phyloP scores from a whole-genome alignment of 1,140 invertebrate species.

The Drosophila sp. region DNA sequence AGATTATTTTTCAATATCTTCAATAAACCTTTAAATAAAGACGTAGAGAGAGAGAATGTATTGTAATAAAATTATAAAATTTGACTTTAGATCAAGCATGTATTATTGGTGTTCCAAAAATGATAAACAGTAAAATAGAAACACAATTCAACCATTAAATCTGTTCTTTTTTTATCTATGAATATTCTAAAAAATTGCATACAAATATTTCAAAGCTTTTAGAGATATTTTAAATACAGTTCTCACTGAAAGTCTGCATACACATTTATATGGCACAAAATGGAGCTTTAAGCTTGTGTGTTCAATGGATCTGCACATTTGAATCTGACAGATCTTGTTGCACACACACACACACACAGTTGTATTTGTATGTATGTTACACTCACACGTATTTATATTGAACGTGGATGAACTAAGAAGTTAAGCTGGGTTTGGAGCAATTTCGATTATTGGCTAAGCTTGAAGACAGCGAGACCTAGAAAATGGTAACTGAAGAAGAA shows the following conservation, averaged over 20 bases:
- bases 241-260: not conserved
- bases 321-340: no score
- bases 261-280: not conserved
- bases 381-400: not conserved
- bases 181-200: no score
- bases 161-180: no score
- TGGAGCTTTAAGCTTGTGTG: slow-evolving; percentile 37
- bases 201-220: not conserved
- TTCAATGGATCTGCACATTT: slow-evolving; percentile 4
- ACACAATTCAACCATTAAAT: not conserved
- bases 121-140: no score
- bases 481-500: not conserved
- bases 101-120: no score
- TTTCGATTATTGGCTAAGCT: slow-evolving; percentile 14
- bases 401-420: not conserved
- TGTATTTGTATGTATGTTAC: not conserved
- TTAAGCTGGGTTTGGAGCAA: slow-evolving; percentile 9
- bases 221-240: not conserved
- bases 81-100: no score
- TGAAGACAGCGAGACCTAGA: slow-evolving; percentile 2
- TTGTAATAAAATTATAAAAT: no score
- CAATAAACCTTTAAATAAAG: no score
- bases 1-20: no score
- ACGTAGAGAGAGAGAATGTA: no score
- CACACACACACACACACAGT: not conserved